phyloP scores from a whole-genome alignment of 1,140 invertebrate genomes.

The Anastrepha ludens region DNA sequence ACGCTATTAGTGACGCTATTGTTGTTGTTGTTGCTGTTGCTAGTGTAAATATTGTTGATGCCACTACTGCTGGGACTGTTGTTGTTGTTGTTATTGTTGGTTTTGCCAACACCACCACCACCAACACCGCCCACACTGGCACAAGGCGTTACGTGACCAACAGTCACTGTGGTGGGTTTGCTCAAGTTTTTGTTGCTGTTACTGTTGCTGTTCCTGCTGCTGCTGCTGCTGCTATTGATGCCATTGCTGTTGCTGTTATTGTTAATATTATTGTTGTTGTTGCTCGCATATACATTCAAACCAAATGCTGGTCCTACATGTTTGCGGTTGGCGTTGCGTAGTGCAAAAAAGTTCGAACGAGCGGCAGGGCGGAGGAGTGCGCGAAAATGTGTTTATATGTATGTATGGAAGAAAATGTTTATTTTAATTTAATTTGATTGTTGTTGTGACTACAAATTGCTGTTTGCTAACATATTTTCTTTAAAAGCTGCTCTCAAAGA shows the following conservation, averaged over 20 bases:
- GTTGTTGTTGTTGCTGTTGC: slow-evolving; percentile 51
- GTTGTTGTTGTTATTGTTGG: neutral
- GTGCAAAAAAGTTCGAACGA: too few relatives aligned
- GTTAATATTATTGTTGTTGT: slow-evolving; percentile 60
- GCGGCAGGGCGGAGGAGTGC: neutral
- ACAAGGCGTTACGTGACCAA: slow-evolving; percentile 57
- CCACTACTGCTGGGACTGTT: neutral
- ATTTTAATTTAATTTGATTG: neutral
- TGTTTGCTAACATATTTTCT: neutral
- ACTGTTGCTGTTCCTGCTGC: slow-evolving; percentile 55
- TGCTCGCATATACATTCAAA: slow-evolving; percentile 24
- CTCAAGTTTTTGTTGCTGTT: slow-evolving; percentile 39
- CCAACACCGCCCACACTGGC: neutral
- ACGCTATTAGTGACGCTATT: slow-evolving; percentile 56
- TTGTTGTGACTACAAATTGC: neutral
- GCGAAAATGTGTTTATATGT: slow-evolving; percentile 37
- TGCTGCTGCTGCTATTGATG: slow-evolving; percentile 53
- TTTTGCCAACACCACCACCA: neutral
- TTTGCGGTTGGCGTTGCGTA: slow-evolving; percentile 18
- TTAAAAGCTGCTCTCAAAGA: neutral
- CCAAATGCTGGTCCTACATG: slow-evolving; percentile 44
- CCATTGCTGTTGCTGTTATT: slow-evolving; percentile 55
- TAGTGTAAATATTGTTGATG: slow-evolving; percentile 44
- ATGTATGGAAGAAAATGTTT: neutral
- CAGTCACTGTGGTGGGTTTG: slow-evolving; percentile 60